Base-by-base conservation (phyloP, 2,113 vertebrate species). In the Thinocorus orbignyianus region DNA sequence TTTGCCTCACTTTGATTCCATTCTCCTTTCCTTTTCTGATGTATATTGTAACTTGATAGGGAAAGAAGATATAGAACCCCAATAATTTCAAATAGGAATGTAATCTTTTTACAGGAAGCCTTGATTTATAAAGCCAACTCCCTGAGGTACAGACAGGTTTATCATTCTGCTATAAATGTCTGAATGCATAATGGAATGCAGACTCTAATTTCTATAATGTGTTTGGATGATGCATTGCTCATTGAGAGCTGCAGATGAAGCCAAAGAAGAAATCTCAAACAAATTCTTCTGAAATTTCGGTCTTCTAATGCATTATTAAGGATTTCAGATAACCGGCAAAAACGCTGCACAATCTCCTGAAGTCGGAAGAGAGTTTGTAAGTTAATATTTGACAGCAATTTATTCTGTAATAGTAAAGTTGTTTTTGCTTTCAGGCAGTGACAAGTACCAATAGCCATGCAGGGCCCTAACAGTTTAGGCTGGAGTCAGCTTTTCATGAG, bases 101-200 rank as follows among this genome's bases (percentile, higher is more conserved):
- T 96, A 96, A 91, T 97, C 87, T 93, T 97, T 97, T 97, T 95
- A 94, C n/a, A 95, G 64, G 84, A 91, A 96, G 82, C 48, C 79
- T 92, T 98, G 97, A 97, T 98, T 98, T 98, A 97, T 97, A 97
- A 97, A 94, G 96, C 88, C 65, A 98, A 73, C 62, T 95, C 91
- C 91, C 94, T 95, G 96, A 97, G 87, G 90, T 97, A 61, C 90
- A 97, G 96, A 94, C 80, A 98, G 96, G 95, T 97, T 97, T 98
- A 97, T 97, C 97, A 98, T 96, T 88, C 87, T 97, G 91, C 92
- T 97, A 95, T 97, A 97, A 98, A 97, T 97, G 97, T 97, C 97
- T 97, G 93, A 97, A 96, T 97, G 93, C 94, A 96, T 97, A 98
- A 98, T 97, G 94, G 95, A 97, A 96, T 97, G 92, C 91, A 97